Percentiles rank a stretch among this genome's conserved stretches.
Conservation (phyloP, 2,113 vertebrate genomes). For the Manacus vitellinus region DNA sequence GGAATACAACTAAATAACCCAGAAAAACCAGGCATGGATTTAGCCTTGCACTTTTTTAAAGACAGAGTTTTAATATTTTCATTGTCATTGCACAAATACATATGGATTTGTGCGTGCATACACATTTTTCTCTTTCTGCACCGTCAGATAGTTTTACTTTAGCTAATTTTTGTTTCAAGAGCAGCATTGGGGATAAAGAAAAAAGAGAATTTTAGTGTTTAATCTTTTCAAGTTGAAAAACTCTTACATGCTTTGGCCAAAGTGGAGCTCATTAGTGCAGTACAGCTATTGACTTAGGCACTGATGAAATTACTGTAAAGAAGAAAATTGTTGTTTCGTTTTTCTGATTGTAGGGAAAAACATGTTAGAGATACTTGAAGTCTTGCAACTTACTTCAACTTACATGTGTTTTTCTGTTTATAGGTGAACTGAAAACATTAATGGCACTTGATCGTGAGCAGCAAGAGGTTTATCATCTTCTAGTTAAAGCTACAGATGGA, state of each 20-base stretch:
- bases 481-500: constrained; percentile 87
- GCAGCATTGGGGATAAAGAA: background rate
- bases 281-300: background rate
- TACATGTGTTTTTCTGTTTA: background rate
- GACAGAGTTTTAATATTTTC: background rate
- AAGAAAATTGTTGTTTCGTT: background rate
- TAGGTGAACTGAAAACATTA: constrained; percentile 92
- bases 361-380: background rate
- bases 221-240: background rate
- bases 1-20: background rate
- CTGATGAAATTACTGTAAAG: background rate
- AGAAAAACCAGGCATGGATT: background rate
- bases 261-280: background rate
- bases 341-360: background rate
- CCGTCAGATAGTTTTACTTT: background rate
- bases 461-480: constrained; percentile 80
- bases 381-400: background rate
- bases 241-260: background rate
- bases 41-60: background rate
- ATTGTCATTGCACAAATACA: background rate
- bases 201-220: background rate
- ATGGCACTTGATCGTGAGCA: constrained; percentile 87
- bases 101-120: background rate
- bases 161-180: background rate
- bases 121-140: background rate